A percentile compares a stretch with the other conserved stretches of the same genome.
These are phyloP conservation scores for Buceros bicornis DNA, from an alignment of 2,797 vertebrate genomes.

Conservation along the genomic window DNA sequence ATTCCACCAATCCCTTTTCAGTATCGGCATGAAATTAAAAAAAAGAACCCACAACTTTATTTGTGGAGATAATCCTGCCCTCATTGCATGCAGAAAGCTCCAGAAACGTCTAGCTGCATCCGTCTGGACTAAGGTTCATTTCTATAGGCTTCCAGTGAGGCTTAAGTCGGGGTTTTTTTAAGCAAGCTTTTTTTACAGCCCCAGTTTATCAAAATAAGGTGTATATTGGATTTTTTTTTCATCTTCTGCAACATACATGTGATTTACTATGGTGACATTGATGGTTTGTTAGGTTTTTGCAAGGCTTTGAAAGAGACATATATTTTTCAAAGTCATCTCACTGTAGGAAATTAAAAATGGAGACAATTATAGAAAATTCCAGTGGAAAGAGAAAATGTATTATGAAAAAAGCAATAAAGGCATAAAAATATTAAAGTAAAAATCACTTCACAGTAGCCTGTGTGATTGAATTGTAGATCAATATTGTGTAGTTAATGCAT, in stretches of 20 bases:
- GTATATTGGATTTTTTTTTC: not conserved
- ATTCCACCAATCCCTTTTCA: not conserved
- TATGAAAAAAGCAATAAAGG: constrained; percentile 79
- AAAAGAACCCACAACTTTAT: not conserved
- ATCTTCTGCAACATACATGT: constrained; percentile 34
- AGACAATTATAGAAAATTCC: constrained; percentile 79
- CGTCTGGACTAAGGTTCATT: not conserved
- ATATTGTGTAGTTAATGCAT: constrained; percentile 85
- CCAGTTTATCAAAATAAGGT: not conserved
- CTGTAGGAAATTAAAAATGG: constrained; percentile 79
- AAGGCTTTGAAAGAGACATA: constrained; percentile 60
- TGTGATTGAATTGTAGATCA: constrained; percentile 83
- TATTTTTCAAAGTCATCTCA: constrained; percentile 76
- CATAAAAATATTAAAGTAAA: constrained; percentile 70
- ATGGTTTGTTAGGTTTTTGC: constrained; percentile 62
- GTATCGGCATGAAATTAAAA: not conserved
- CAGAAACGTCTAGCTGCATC: not conserved
- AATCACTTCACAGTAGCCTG: constrained; percentile 74
- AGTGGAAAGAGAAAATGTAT: constrained; percentile 76
- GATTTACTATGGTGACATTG: constrained; percentile 52
- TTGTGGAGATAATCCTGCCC: not conserved
- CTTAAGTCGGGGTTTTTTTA: not conserved
- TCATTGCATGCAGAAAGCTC: not conserved
- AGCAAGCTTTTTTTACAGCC: not conserved
- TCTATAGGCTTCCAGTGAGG: not conserved